Base-by-base conservation (phyloP, 2,797 vertebrate species). In the Hyperoplus lanceolatus region DNA sequence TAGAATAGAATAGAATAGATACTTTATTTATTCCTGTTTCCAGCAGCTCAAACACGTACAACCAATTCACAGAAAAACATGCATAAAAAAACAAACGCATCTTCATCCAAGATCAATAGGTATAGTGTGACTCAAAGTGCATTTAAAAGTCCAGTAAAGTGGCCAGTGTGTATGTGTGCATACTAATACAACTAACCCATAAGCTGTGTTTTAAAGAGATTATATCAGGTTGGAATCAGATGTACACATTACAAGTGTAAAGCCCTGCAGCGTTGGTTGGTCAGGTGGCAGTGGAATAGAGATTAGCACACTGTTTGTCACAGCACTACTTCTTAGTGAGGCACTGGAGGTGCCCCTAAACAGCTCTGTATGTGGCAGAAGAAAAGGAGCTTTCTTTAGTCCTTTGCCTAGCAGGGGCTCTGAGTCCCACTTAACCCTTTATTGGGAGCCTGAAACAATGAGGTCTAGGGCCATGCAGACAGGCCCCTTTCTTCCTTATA, bases 331-430 rank as follows among this genome's bases (percentile, higher is more conserved):
- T 81, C 61, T n/a, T 45, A 13, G 2, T 66, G 69, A 73, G 64
- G 58, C 62, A 6, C 54, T 66, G 21, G 21, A 21, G 21, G 21
- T 21, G 51, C 53, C 61, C 29, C 45, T 15, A 38, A 87, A 80
- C 64, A 68, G 70, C 75, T 69, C 61, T 38, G 48, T 69, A 58
- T 38, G 48, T 80, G 60, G 69, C 45, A 51, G 63, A 59, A 70
- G 77, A 79, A 79, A 84, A 83, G 50, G 59, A 75, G 65, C 77
- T 84, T 81, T 81, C 73, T 87, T 68, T 51, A 10, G 21, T 66
- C 58, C 21, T 71, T 80, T 64, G 54, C 63, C 39, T 58, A 16
- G 21, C 64, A 48, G 43, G 66, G 60, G 70, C 75, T 83, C 18
- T 72, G 72, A 75, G 63, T 76, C 50, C 59, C 42, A 50, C 53